These are phyloP conservation scores for Cossypha polioptera DNA, from an alignment of 2,797 vertebrate genomes.

Conservation along the genomic window DNA sequence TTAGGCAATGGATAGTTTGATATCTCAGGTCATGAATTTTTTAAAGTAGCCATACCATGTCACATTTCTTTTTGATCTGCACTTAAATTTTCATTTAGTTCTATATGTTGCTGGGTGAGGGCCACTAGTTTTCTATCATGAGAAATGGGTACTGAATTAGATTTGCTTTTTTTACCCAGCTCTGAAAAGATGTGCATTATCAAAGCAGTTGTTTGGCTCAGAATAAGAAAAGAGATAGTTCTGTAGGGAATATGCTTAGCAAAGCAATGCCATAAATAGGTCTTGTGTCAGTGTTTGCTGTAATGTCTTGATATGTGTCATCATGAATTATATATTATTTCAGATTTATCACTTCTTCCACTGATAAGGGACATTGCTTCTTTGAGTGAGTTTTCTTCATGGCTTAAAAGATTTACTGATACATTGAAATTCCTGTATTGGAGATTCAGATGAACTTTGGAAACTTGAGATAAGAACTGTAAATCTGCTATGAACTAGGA, in stretches of 20 bases:
- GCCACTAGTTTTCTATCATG: constrained; percentile 54
- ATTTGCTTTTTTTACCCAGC: neutral
- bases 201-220: constrained; percentile 67
- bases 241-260: constrained; percentile 66
- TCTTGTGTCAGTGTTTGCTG: constrained; percentile 67
- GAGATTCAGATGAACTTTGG: constrained; percentile 72
- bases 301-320: constrained; percentile 74
- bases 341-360: constrained; percentile 74
- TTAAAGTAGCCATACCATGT: constrained; percentile 42
- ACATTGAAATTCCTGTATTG: constrained; percentile 71
- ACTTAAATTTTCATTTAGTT: constrained; percentile 72
- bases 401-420: constrained; percentile 75
- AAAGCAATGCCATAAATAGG: constrained; percentile 70
- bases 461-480: constrained; percentile 71
- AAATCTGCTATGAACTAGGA: constrained; percentile 68
- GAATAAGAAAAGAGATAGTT: constrained; percentile 50
- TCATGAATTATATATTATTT: constrained; percentile 81
- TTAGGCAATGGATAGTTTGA: constrained; percentile 47
- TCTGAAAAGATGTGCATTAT: constrained; percentile 42
- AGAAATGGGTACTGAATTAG: constrained; percentile 62
- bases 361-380: constrained; percentile 67
- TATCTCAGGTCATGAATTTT: constrained; percentile 59
- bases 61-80: constrained; percentile 50
- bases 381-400: constrained; percentile 70
- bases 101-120: constrained; percentile 34